Evolutionary conservation across 2,797 vertebrate species (phyloP).

Genomic region (Cyclopterus lumpus): DNA sequence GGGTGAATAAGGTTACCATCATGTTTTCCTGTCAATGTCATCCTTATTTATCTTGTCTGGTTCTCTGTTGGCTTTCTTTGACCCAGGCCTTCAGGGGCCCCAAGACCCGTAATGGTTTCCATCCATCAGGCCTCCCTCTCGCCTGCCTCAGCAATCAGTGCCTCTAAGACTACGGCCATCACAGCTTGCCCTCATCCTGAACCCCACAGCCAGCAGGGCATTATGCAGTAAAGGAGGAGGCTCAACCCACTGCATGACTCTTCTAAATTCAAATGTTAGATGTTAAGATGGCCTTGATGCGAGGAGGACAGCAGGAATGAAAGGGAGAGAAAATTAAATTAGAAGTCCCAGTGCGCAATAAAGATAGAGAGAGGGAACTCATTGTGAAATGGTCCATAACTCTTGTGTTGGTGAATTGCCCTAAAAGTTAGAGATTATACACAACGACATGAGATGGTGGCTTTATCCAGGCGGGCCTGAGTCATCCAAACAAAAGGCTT

Average conservation of each 20-base stretch:
- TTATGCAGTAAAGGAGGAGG: slow-evolving; percentile 31
- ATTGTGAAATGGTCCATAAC: slow-evolving; percentile 29
- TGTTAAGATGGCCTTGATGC: slow-evolving; percentile 2
- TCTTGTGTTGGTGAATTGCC: slow-evolving; percentile 33
- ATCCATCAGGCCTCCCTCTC: slow-evolving; percentile 71
- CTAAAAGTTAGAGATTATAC: slow-evolving; percentile 20
- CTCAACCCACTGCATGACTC: slow-evolving; percentile 18
- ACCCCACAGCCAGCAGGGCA: slow-evolving; percentile 57
- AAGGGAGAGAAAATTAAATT: slow-evolving; percentile 37
- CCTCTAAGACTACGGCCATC: slow-evolving; percentile 33
- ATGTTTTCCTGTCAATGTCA: slow-evolving; percentile 61
- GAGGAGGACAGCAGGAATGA: slow-evolving; percentile 53
- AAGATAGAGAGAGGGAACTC: slow-evolving; percentile 28
- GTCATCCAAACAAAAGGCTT: slow-evolving; percentile 33
- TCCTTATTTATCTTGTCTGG: slow-evolving; percentile 63
- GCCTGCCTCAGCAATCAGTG: slow-evolving; percentile 25
- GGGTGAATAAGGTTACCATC: slow-evolving; percentile 58
- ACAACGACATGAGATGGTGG: slow-evolving; percentile 43
- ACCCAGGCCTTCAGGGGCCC: slow-evolving; percentile 48
- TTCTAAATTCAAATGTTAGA: slow-evolving; percentile 28
- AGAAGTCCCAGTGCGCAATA: slow-evolving; percentile 28
- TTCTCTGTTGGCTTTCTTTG: slow-evolving; percentile 48
- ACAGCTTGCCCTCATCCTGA: slow-evolving; percentile 67
- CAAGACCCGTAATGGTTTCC: slow-evolving; percentile 66
- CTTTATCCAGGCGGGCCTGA: slow-evolving; percentile 32